Evolutionary conservation across 2,888 invertebrate species (phyloP), one percentile per base, ranked within the genome.

Genomic region (Agrotis exclamationis): DNA sequence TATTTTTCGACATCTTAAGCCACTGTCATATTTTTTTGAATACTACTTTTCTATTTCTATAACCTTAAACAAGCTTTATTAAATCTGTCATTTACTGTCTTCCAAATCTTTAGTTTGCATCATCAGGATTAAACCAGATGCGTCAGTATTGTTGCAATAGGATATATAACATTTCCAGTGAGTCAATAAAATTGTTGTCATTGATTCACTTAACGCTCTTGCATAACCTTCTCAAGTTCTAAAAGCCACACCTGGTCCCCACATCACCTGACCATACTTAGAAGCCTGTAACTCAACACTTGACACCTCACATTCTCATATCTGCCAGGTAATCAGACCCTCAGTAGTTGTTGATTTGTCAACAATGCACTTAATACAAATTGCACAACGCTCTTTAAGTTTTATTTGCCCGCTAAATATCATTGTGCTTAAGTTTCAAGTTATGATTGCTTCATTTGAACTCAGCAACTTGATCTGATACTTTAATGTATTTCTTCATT

Each of bases 281-380:
- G 82, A 74, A 77, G 48, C 28, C 62, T 68, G 83, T 74, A 79
- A 66, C 51, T 57, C 51, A 24, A 86, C 84, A 83, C 80, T 73
- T 74, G 73, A 64, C 45, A 76, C 74, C 59, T 79, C 72, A 80
- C 66, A 80, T 85, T 86, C 80, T 80, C 80, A 79, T 88, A 87
- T 88, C 87, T 67, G 63, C 68, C 62, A 74, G 64, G 87, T 84
- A 87, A 88, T 86, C 85, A 79, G 86, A 87, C 33, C 63, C 80
- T 54, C 58, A 66, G 82, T 87, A 85, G 84, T 83, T 87, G 88
- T 86, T 85, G 83, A 86, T 89, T 89, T 87, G 90, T 91, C 91
- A 89, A 89, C 88, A 82, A 79, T 84, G 74, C 85, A 82, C 83
- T 84, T 85, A 76, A 53, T 20, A 48, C 67, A 50, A 64, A 81